Conservation (phyloP, 2,113 vertebrate genomes). For the Microcebus murinus region DNA sequence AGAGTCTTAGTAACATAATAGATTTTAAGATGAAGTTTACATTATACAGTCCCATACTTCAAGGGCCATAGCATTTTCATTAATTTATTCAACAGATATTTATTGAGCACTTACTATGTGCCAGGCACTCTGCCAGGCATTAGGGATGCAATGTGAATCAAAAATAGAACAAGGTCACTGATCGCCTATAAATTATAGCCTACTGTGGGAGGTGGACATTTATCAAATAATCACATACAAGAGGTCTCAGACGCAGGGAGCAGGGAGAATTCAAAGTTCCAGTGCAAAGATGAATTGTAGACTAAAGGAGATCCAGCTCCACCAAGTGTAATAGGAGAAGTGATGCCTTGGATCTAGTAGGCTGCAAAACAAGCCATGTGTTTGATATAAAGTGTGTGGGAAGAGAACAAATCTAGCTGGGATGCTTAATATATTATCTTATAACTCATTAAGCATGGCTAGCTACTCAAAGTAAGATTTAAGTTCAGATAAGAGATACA, state of each 20-base stretch:
- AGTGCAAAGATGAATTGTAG: neutral
- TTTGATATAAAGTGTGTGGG: neutral
- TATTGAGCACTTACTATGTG: constrained; percentile 51
- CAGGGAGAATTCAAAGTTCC: constrained; percentile 1
- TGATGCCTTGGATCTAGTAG: neutral
- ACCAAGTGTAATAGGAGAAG: neutral
- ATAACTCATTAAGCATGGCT: neutral
- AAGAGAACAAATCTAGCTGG: neutral
- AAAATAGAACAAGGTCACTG: constrained; percentile 1
- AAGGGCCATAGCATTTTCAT: constrained; percentile 32
- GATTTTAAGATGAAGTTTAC: constrained; percentile 32
- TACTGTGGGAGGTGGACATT: neutral
- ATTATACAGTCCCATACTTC: neutral
- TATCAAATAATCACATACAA: constrained; percentile 23
- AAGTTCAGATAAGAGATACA: neutral
- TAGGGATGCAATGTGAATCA: neutral
- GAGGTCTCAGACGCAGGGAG: neutral
- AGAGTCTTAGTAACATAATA: constrained; percentile 29
- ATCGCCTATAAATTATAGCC: constrained; percentile 14
- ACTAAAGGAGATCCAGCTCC: neutral
- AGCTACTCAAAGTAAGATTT: neutral
- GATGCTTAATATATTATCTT: neutral
- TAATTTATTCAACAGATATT: constrained; percentile 50
- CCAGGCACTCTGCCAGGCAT: neutral
- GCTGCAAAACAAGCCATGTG: neutral